Conservation (phyloP, 2,888 invertebrate genomes). For the Mamestra brassicae region DNA sequence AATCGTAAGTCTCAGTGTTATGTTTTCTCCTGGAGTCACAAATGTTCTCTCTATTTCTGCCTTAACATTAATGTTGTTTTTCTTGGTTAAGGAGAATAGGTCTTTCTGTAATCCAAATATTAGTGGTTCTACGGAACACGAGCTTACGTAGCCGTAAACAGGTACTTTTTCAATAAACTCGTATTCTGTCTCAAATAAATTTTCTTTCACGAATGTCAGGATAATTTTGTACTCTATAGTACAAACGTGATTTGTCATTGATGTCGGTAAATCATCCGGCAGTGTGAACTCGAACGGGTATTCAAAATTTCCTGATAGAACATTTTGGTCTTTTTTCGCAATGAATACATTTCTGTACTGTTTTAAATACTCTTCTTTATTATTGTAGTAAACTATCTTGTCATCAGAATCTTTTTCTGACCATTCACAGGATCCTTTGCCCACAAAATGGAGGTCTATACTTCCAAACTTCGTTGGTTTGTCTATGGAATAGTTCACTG, state of each 20-base stretch:
- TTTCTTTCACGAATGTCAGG: conserved; percentile 33
- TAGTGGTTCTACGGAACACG: conserved; percentile 39
- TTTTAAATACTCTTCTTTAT: conserved; percentile 60
- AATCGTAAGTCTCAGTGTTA: conserved; percentile 31
- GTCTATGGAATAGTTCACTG: conserved; percentile 63
- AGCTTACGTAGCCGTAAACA: conserved; percentile 42
- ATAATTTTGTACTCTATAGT: conserved; percentile 44
- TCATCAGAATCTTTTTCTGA: conserved; percentile 23
- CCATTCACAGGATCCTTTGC: conserved; percentile 65
- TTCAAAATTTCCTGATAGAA: conserved; percentile 19
- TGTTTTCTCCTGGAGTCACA: conserved; percentile 52
- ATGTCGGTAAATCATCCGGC: conserved; percentile 51
- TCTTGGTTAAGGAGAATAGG: background rate
- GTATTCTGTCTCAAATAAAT: conserved; percentile 14
- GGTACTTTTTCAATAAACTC: conserved; percentile 35
- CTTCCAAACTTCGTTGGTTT: conserved; percentile 60
- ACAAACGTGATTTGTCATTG: conserved; percentile 20
- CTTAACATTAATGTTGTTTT: conserved; percentile 27
- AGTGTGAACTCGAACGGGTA: conserved; percentile 43
- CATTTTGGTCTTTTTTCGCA: background rate
- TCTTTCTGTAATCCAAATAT: conserved; percentile 43
- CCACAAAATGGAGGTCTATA: conserved; percentile 61
- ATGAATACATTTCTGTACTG: conserved; percentile 44
- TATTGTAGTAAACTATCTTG: background rate
- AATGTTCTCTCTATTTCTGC: conserved; percentile 51